Evolutionary conservation across 2,888 invertebrate genomes (phyloP), one percentile per base, ranked within the genome.

Genomic region (Atherix ibis): DNA sequence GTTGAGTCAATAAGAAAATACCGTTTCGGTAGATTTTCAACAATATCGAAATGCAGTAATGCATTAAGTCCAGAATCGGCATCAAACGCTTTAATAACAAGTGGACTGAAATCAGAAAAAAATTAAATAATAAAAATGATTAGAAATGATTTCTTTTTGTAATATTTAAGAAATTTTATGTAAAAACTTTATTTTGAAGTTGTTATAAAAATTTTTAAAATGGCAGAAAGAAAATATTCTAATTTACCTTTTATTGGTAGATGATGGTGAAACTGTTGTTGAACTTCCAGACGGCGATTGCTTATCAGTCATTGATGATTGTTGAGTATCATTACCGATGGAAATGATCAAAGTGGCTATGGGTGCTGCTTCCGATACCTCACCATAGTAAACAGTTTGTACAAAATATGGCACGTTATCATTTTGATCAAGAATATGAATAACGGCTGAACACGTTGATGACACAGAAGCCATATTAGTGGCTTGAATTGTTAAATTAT

Each of bases 351-450:
- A 66, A 27, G 82, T 79, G 40, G 76, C 79, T 38, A 76, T 64
- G 16, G 68, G 66, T 4, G 77, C 75, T 15, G 78, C 72, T 62
- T 89, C 89, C 31, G 76, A 73, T 40, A 84, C 73, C 47, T 67
- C 67, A n/a, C 84, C 85, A 42, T 64, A 63, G 58, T 79, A 84
- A 41, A 61, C 53, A 28, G 67, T 70, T 48, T 73, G 72, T 16
- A 70, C 51, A 54, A 88, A 80, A 46, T 63, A 60, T 1, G 89
- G 89, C 16, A 75, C 66, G 61, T 80, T 84, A 60, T 89, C 89
- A 63, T 94, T 94, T 47, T 73, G 71, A 62, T 94, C 92, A 40
- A 88, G 63, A 39, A 92, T 77, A 64, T 89, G 88, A 39, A 94
- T 74, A 12, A 79, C 65, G 18, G 89, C 76, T 46, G 66, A 71